Evolutionary conservation across 2,888 invertebrate species (phyloP), one percentile per base, ranked within the genome.

Genomic region (Auanema sp.): DNA sequence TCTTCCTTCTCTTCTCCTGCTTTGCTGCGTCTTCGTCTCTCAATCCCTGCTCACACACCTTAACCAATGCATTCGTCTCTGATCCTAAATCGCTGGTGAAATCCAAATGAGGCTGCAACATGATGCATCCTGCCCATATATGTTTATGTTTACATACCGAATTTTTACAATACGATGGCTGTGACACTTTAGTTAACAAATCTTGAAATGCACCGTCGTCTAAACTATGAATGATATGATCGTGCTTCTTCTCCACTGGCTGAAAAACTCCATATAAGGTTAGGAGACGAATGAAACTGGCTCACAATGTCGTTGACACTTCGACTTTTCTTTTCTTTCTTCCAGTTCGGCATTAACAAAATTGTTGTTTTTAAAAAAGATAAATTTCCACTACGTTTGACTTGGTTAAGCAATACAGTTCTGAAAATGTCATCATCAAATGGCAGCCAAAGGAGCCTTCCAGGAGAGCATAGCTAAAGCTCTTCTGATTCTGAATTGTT

Each of bases 261-360:
- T 62, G 56, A 51, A 55, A 41, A 18, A n/a, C 14, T 42, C n/a
- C 5, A 53, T 53, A 4, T 33, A 52, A 42, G 33, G 41, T 5
- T n/a, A 49, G 44, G 44, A 14, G 21, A 44, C 49, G 10, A 60
- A 40, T 6, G 18, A 14, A 47, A 58, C n/a, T 42, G 18, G 57
- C 62, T 62, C 24, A 62, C 62, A 49, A 62, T 57, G 40, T 61
- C 61, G 42, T 56, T 62, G 49, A 62, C 57, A 42, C 62, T 62
- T 8, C n/a, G 23, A 41, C 57, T 57, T 50, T 62, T 62, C 56
- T 50, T 62, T 25, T 33, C 50, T 18, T 33, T 25, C 43, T 62
- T 60, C n/a, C 56, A 24, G 41, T 24, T 56, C 42, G 56, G 56
- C 56, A 56, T 56, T 18, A 52, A 47, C 47, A 21, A 21, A 47